Conservation (phyloP, 2,797 vertebrate species). For the Emys orbicularis region DNA sequence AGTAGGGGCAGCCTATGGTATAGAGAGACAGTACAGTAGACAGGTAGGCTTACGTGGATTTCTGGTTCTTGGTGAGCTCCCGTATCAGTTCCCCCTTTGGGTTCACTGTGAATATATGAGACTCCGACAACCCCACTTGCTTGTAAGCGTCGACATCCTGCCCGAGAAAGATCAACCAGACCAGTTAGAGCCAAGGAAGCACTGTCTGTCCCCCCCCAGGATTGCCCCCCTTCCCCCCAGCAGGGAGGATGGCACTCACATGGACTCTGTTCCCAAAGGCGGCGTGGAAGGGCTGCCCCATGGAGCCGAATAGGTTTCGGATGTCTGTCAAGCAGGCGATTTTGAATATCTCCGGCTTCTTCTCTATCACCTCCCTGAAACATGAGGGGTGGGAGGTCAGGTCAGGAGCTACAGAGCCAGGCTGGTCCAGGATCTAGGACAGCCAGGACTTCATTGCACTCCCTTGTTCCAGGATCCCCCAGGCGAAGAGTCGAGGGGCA, state of each 20-base stretch:
- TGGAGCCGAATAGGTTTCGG: slow-evolving; percentile 88
- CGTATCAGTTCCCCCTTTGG: slow-evolving; percentile 94
- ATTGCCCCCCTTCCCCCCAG: not conserved
- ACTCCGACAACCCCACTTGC: slow-evolving; percentile 89
- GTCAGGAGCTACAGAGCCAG: not conserved
- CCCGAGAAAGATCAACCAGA: not conserved
- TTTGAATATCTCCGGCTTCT: slow-evolving; percentile 96
- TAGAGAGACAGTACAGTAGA: accelerated
- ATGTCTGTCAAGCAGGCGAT: slow-evolving; percentile 93
- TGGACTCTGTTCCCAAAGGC: slow-evolving; percentile 95
- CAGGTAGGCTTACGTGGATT: slow-evolving; percentile 89
- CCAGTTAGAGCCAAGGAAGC: not conserved
- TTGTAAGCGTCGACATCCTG: slow-evolving; percentile 94
- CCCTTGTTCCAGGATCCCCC: too few relatives aligned
- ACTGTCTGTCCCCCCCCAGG: not conserved
- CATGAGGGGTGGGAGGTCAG: not conserved
- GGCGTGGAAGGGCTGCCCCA: slow-evolving; percentile 88
- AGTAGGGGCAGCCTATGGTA: not conserved
- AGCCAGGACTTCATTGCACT: not conserved
- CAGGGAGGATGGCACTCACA: slow-evolving; percentile 80
- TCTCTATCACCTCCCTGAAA: slow-evolving; percentile 96
- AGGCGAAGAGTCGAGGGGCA: not conserved
- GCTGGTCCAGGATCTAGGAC: not conserved
- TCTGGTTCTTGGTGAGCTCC: slow-evolving; percentile 89
- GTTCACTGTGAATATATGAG: slow-evolving; percentile 93